These are phyloP conservation scores for Hypothenemus hampei DNA, from an alignment of 1,140 invertebrate genomes.

Conservation along the genomic window DNA sequence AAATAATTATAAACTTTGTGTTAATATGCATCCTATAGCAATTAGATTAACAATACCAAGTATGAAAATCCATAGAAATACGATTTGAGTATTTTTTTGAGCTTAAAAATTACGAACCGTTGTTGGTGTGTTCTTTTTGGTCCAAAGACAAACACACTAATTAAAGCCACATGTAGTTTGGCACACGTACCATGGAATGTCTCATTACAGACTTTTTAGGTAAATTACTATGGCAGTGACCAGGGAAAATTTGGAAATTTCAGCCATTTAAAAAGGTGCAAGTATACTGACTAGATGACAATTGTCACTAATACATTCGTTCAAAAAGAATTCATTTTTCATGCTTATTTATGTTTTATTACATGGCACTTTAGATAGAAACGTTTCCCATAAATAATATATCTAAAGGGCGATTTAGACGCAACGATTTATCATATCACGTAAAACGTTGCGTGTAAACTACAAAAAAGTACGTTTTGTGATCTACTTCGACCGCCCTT, in stretches of 20 bases:
- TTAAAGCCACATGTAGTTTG: neutral
- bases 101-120: conserved; percentile 1
- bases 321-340: too few species aligned
- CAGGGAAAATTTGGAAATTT: neutral
- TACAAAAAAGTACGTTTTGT: neutral
- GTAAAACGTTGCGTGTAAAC: neutral
- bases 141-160: neutral
- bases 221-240: conserved; percentile 12
- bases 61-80: too few species aligned
- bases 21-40: too few species aligned
- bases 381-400: neutral
- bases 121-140: neutral
- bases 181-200: conserved; percentile 25
- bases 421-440: neutral
- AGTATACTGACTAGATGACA: conserved; percentile 18
- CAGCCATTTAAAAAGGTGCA: neutral
- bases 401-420: neutral
- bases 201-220: conserved; percentile 3
- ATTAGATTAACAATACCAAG: too few species aligned
- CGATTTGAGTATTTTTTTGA: conserved; percentile 27
- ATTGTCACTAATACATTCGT: neutral
- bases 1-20: too few species aligned
- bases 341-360: too few species aligned
- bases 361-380: neutral
- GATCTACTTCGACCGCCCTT: too few species aligned